These are phyloP conservation scores for Dicranocentrus wangi DNA, from an alignment of 2,888 invertebrate species.

Conservation along the genomic window DNA sequence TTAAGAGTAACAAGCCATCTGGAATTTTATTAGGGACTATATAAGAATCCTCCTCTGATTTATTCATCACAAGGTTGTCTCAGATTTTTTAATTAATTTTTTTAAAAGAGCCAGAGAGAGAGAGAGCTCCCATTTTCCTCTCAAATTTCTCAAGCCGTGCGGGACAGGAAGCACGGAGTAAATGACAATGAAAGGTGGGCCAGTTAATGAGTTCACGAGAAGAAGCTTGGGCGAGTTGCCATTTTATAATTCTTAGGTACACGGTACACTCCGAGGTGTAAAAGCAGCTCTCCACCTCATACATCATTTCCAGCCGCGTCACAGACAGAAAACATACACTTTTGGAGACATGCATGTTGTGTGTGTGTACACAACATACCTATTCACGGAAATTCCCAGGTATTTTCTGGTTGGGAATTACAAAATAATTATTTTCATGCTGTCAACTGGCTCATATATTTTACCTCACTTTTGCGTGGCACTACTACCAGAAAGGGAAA, in stretches of 20 bases:
- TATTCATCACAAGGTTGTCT: conserved; percentile 27
- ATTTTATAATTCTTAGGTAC: not conserved
- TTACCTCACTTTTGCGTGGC: no score
- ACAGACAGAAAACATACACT: no score
- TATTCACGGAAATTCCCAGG: no score
- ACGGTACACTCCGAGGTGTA: no score
- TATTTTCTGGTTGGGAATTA: no score
- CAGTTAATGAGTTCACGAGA: conserved; percentile 41
- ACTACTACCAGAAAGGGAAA: no score
- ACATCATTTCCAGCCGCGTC: no score
- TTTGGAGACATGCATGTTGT: no score
- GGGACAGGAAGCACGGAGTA: conserved; percentile 6
- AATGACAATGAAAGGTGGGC: conserved; percentile 44
- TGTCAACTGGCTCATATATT: no score
- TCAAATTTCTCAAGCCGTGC: not conserved
- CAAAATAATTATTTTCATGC: no score
- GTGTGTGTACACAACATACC: no score
- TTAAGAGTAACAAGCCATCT: not conserved
- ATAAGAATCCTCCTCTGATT: conserved; percentile 25
- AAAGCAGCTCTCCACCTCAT: no score
- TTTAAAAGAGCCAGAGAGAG: not conserved
- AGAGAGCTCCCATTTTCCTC: not conserved
- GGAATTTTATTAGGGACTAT: not conserved
- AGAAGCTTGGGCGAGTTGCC: conserved; percentile 31
- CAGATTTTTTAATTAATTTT: conserved; percentile 37